Evolutionary conservation across 2,113 vertebrate species (phyloP).

Genomic region (Leucopternis melanops): DNA sequence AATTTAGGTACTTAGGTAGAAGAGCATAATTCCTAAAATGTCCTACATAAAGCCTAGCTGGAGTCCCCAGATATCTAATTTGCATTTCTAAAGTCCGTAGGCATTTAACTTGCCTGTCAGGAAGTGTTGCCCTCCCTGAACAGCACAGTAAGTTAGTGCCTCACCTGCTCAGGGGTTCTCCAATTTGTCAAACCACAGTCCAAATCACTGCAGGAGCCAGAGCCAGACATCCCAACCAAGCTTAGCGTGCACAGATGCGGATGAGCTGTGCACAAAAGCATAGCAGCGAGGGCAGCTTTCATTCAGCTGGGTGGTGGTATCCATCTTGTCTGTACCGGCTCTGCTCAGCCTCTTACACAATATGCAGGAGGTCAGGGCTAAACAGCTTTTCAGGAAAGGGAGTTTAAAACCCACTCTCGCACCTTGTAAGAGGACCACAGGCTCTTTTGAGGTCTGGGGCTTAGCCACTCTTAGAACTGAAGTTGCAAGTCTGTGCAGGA

Average conservation of each 20-base stretch:
- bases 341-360: not conserved
- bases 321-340: not conserved
- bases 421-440: not conserved
- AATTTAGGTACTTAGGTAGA: constrained; percentile 30
- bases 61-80: not conserved
- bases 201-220: not conserved
- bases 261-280: not conserved
- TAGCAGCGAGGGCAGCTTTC: not conserved
- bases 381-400: not conserved
- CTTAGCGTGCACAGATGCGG: not conserved
- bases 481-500: not conserved
- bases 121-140: not conserved
- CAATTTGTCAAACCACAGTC: not conserved
- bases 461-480: not conserved
- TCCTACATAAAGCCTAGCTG: not conserved
- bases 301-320: not conserved
- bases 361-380: not conserved
- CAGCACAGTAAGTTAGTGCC: not conserved
- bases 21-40: constrained; percentile 24
- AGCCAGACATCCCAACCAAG: not conserved
- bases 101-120: constrained; percentile 1
- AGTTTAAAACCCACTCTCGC: not conserved
- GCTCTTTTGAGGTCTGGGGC: not conserved
- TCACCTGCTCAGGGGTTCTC: not conserved
- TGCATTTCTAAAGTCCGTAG: not conserved